A percentile compares a stretch with the other conserved stretches of the same genome.
phyloP scores from a whole-genome alignment of 2,797 vertebrate species.

The Amphiprion clarkii region DNA sequence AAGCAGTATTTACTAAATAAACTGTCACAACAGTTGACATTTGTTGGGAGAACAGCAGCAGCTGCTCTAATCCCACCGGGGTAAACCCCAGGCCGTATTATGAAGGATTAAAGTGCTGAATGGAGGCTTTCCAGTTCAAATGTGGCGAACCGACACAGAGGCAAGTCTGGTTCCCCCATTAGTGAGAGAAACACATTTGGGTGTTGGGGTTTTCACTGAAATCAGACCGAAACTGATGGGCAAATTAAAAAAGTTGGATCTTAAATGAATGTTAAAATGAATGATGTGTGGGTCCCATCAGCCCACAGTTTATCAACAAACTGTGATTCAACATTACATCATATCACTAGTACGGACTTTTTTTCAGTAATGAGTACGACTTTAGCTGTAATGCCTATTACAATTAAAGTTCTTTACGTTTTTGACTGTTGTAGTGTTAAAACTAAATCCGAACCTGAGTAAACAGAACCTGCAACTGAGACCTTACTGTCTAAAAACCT shows the following conservation, averaged over 20 bases:
- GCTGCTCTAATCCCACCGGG: conserved; percentile 18
- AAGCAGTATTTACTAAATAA: conserved; percentile 12
- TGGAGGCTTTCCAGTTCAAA: conserved; percentile 28
- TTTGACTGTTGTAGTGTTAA: too few relatives aligned
- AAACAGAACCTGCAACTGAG: neutral
- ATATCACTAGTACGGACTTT: too few relatives aligned
- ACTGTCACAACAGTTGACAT: conserved; percentile 1
- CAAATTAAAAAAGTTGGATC: neutral
- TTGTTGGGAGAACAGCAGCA: conserved; percentile 20
- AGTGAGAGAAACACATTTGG: neutral
- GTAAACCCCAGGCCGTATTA: conserved; percentile 9
- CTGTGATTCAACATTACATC: too few relatives aligned
- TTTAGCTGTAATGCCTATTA: too few relatives aligned
- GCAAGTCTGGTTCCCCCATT: neutral
- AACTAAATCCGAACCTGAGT: neutral
- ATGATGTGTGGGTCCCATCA: too few relatives aligned
- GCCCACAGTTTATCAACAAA: too few relatives aligned
- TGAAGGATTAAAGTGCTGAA: conserved; percentile 36
- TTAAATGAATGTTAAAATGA: too few relatives aligned
- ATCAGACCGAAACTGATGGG: neutral
- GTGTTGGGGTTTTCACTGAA: neutral
- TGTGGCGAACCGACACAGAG: conserved; percentile 16
- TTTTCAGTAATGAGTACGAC: too few relatives aligned
- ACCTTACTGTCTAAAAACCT: neutral
- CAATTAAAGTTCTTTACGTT: too few relatives aligned